These are phyloP conservation scores for Nemotelus pantherinus DNA, from an alignment of 2,888 invertebrate species.

Conservation along the genomic window DNA sequence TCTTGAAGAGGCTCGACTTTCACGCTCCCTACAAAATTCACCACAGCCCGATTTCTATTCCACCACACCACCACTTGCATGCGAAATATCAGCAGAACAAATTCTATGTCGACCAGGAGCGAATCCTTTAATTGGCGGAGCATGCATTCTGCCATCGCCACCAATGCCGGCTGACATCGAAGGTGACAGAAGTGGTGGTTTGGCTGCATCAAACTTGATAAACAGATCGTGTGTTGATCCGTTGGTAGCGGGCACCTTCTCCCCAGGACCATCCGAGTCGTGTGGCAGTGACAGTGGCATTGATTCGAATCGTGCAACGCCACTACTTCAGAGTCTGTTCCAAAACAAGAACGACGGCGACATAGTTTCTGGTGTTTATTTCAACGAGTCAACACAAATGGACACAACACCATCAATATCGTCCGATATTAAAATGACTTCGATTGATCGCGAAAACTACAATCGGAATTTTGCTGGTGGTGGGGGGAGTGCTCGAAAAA, in stretches of 20 bases:
- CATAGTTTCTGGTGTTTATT: not conserved
- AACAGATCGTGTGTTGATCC: not conserved
- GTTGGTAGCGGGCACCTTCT: not conserved
- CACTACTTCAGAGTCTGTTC: not conserved
- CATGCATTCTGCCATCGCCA: constrained; percentile 58
- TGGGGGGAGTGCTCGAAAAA: constrained; percentile 32
- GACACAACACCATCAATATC: not conserved
- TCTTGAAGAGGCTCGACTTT: constrained; percentile 33
- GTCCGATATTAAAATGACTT: constrained; percentile 37
- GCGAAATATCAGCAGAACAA: constrained; percentile 52
- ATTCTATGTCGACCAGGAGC: constrained; percentile 59
- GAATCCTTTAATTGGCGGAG: constrained; percentile 61
- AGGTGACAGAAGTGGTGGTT: constrained; percentile 9
- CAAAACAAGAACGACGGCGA: not conserved
- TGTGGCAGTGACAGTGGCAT: constrained; percentile 60
- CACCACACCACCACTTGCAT: constrained; percentile 20
- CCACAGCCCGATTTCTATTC: constrained; percentile 20
- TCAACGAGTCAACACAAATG: not conserved
- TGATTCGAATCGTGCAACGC: constrained; percentile 49
- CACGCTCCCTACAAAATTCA: constrained; percentile 29
- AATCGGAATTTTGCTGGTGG: not conserved
- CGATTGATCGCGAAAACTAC: constrained; percentile 46
- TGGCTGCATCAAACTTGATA: no score
- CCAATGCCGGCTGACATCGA: constrained; percentile 48
- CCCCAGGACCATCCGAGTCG: constrained; percentile 19